A percentile compares a stretch with the other conserved stretches of the same genome.
phyloP scores from a whole-genome alignment of 2,797 vertebrate genomes.

The Malacoctenus gilli region DNA sequence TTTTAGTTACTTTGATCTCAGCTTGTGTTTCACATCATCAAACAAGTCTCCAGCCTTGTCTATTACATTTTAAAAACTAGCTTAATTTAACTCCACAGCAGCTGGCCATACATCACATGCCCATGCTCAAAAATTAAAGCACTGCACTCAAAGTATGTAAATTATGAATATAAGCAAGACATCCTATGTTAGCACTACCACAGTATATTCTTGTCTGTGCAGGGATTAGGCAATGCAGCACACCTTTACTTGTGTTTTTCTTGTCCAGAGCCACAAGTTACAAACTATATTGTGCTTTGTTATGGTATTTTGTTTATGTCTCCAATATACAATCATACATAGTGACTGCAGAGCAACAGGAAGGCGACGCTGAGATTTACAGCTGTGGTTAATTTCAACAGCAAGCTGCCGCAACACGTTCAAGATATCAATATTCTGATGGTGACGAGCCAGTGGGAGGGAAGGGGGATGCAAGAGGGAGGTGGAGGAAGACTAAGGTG shows the following conservation, averaged over 20 bases:
- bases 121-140: conserved; percentile 60
- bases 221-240: conserved; percentile 15
- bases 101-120: conserved; percentile 55
- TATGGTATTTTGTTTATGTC: conserved; percentile 42
- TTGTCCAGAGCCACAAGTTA: conserved; percentile 35
- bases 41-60: conserved; percentile 1
- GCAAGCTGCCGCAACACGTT: conserved; percentile 80
- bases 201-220: conserved; percentile 10
- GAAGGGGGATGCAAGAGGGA: conserved; percentile 55
- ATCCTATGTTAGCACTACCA: conserved; percentile 21
- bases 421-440: conserved; percentile 84
- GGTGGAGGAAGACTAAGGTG: conserved; percentile 77
- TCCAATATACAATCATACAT: conserved; percentile 27
- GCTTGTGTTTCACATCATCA: conserved; percentile 5
- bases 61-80: conserved; percentile 36
- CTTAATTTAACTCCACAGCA: conserved; percentile 47
- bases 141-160: conserved; percentile 50
- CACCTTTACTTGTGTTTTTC: conserved; percentile 4
- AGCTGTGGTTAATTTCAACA: conserved; percentile 77
- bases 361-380: conserved; percentile 67
- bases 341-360: conserved; percentile 38
- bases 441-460: conserved; percentile 76
- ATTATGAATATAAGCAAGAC: conserved; percentile 57
- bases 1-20: conserved; percentile 30
- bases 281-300: conserved; percentile 27